These are phyloP conservation scores for Diaprepes abbreviatus DNA, from an alignment of 2,888 invertebrate species.

Conservation along the genomic window DNA sequence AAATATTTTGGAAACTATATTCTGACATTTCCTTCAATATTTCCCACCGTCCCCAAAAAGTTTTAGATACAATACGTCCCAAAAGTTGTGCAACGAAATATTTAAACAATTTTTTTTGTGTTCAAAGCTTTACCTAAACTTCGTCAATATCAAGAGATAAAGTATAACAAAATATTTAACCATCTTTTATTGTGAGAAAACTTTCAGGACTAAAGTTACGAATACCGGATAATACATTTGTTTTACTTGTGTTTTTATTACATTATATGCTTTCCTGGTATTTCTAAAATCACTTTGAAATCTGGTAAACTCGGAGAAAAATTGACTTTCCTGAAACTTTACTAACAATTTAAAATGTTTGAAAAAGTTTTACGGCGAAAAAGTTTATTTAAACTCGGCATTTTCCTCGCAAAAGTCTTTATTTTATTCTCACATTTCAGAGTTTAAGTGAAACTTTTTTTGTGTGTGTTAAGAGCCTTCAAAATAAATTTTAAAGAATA, in stretches of 20 bases:
- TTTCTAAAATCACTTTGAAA: slow-evolving; percentile 1
- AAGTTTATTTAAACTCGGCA: background rate
- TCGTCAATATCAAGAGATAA: too few species aligned
- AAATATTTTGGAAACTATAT: too few species aligned
- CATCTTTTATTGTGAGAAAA: too few species aligned
- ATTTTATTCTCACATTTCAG: background rate
- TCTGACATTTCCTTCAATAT: too few species aligned
- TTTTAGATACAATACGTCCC: too few species aligned
- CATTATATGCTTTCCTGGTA: background rate
- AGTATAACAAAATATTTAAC: too few species aligned
- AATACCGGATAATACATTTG: too few species aligned
- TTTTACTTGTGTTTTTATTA: background rate
- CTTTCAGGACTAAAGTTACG: too few species aligned
- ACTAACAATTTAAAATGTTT: slow-evolving; percentile 5
- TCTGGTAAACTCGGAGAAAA: background rate
- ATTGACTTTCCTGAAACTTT: slow-evolving; percentile 1
- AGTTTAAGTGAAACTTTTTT: background rate
- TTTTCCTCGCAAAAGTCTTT: background rate
- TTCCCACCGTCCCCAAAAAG: too few species aligned
- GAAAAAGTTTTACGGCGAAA: background rate
- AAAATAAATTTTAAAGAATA: background rate
- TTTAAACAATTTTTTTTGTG: too few species aligned
- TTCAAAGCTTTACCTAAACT: too few species aligned
- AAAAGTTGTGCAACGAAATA: too few species aligned
- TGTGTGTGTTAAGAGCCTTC: background rate